Evolutionary conservation across 1,140 invertebrate species (phyloP), one percentile per base, ranked within the genome.

Genomic region (Drosophila baimaii): DNA sequence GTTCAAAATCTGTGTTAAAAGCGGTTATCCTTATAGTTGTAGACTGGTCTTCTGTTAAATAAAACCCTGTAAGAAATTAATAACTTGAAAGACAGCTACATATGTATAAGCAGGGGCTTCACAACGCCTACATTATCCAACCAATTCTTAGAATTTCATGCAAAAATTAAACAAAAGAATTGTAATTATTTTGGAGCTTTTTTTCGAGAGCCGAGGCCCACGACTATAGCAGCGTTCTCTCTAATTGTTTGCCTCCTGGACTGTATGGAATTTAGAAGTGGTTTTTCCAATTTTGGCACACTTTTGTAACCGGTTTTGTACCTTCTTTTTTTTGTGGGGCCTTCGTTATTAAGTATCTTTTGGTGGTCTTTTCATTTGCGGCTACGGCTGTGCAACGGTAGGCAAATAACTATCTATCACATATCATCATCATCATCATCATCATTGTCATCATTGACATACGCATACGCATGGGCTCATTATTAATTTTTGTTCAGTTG

Each of bases 401-500:
- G 69, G 69, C 69, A 71, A 71, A 47, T 41, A 54, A 39, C 49
- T 47, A 72, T 73, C 66, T 71, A 51, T 54, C 33, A 41, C 51
- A 61, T 43, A 65, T 65, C 27, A 41, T 17, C 33, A 44, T 43
- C 37, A 49, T n/a, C 27, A 29, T 29, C 41, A 29, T 61, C 29
- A 54, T 35, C 27, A 64, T 35, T 21, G 27, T 51, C 25, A 44
- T 47, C 56, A 43, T 57, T 2, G 41, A 17, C 61, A 66, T 66
- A 37, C 31, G 66, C 62, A 68, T 68, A 39, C 41, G 66, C 39
- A 55, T 55, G 46, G 64, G 64, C 68, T 33, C 69, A 71, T 72
- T 72, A 72, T 72, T 49, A 72, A 72, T 72, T 72, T 72, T 57
- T 72, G 69, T 72, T 72, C 69, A 71, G 69, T 72, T 72, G 66